Percentiles rank a stretch among this genome's conserved stretches.
phyloP scores from a whole-genome alignment of 2,113 vertebrate genomes.

The Triplophysa dalaica region DNA sequence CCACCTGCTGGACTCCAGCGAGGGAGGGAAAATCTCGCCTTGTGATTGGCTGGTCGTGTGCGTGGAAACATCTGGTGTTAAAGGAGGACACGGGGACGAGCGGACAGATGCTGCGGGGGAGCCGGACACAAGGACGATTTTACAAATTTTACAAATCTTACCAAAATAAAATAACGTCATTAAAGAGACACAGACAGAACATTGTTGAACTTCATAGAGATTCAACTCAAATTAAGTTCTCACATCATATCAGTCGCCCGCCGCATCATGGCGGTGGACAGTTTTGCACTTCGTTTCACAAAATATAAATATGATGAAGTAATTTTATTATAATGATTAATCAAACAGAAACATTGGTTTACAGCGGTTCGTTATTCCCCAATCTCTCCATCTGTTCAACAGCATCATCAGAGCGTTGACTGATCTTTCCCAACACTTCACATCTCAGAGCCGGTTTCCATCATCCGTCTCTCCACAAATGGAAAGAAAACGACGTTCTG shows the following conservation, averaged over 20 bases:
- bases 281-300: background rate
- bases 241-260: too few species aligned
- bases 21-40: slow-evolving; percentile 9
- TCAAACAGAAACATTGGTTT: background rate
- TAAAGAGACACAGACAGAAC: background rate
- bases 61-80: slow-evolving; percentile 49
- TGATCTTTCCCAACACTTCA: slow-evolving; percentile 19
- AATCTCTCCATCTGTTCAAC: slow-evolving; percentile 22
- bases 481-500: slow-evolving; percentile 11
- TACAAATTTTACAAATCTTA: too few species aligned
- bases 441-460: slow-evolving; percentile 7
- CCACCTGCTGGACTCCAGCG: slow-evolving; percentile 46
- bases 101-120: slow-evolving; percentile 42
- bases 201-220: too few species aligned
- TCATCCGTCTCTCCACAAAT: slow-evolving; percentile 26
- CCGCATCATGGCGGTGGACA: background rate
- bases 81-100: slow-evolving; percentile 24
- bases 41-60: slow-evolving; percentile 38
- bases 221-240: too few species aligned
- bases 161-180: too few species aligned
- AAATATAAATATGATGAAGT: background rate
- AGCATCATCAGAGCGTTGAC: background rate
- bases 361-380: background rate
- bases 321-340: background rate
- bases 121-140: slow-evolving; percentile 39